A percentile compares a stretch with the other conserved stretches of the same genome.
These are phyloP conservation scores for Pantherophis alleghaniensis DNA, from an alignment of 2,797 vertebrate genomes.

Conservation along the genomic window DNA sequence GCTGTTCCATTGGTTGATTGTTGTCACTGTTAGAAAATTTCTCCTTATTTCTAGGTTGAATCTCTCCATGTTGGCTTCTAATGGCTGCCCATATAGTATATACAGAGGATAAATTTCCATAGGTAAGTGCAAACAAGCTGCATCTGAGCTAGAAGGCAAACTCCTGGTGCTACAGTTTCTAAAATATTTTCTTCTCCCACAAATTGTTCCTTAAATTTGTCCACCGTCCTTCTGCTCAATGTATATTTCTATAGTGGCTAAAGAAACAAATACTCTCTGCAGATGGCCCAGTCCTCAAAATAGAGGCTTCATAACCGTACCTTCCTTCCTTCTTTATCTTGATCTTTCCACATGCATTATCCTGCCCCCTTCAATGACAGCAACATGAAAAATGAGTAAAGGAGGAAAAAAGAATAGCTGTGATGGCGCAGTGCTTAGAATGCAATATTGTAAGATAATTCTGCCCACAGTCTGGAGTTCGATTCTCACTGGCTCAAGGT, in stretches of 20 bases:
- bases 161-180: background rate
- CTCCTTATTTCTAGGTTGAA: too few species aligned
- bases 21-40: too few species aligned
- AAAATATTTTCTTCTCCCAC: slow-evolving; percentile 9
- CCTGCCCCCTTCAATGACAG: slow-evolving; percentile 64
- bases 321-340: slow-evolving; percentile 54
- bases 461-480: background rate
- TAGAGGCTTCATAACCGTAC: slow-evolving; percentile 56
- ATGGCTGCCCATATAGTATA: background rate
- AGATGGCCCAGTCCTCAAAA: slow-evolving; percentile 52
- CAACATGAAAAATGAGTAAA: slow-evolving; percentile 59
- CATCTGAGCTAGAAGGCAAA: background rate
- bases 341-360: slow-evolving; percentile 61
- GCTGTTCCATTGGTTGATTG: too few species aligned
- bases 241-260: slow-evolving; percentile 56
- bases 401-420: slow-evolving; percentile 11
- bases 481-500: background rate
- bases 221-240: background rate
- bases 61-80: background rate
- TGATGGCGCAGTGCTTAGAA: background rate
- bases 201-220: slow-evolving; percentile 22
- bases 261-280: slow-evolving; percentile 55
- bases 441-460: background rate
- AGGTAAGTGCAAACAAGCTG: background rate
- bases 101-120: background rate